phyloP scores from a whole-genome alignment of 2,113 vertebrate species.

The Alectura lathami region DNA sequence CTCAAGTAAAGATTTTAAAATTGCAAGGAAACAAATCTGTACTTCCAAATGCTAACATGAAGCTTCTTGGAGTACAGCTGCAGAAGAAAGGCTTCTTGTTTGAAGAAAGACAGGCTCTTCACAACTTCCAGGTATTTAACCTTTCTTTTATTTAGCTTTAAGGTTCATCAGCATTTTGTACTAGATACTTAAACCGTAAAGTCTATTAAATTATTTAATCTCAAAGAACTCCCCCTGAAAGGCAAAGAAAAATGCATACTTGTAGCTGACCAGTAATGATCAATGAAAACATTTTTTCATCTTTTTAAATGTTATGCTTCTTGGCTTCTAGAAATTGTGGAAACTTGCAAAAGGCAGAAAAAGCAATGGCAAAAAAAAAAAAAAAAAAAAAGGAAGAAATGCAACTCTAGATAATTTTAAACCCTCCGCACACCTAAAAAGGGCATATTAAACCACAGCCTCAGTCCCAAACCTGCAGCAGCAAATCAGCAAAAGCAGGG shows the following conservation, averaged over 20 bases:
- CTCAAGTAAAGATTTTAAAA: background rate
- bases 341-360: constrained; percentile 55
- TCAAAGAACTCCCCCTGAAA: background rate
- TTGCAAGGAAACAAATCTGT: background rate
- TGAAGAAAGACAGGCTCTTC: background rate
- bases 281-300: background rate
- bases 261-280: background rate
- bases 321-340: background rate
- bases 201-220: background rate
- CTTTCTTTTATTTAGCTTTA: background rate
- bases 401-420: constrained; percentile 56
- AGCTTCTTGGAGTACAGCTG: background rate
- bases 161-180: background rate
- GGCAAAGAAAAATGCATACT: background rate
- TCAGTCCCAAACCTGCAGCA: constrained; percentile 75
- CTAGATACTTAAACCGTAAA: background rate
- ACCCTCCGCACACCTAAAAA: constrained; percentile 66
- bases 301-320: background rate
- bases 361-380: background rate
- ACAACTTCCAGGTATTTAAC: background rate
- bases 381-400: background rate
- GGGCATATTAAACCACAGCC: constrained; percentile 74
- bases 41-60: background rate
- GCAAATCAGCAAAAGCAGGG: constrained; percentile 65
- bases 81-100: background rate